Percentiles rank a stretch among this genome's conserved stretches.
phyloP scores from a whole-genome alignment of 1,140 invertebrate species.

The Tenebrio molitor region DNA sequence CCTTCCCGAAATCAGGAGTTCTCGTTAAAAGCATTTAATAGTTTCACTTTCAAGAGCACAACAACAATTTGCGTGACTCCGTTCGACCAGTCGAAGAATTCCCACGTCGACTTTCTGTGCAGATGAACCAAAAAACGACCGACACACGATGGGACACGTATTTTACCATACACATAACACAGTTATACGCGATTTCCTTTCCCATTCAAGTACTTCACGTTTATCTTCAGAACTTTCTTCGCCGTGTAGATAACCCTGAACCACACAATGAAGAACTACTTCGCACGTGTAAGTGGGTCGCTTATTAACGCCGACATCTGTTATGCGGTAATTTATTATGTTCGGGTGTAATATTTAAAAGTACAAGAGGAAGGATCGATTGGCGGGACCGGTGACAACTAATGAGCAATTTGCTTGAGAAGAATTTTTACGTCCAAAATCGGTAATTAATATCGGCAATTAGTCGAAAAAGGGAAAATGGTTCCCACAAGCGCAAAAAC shows the following conservation, averaged over 20 bases:
- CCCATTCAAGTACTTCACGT: conserved; percentile 14
- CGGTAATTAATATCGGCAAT: background rate
- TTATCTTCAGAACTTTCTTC: conserved; percentile 20
- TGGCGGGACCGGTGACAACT: no score
- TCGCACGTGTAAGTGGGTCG: conserved; percentile 15
- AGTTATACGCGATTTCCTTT: conserved; percentile 29
- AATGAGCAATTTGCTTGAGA: background rate
- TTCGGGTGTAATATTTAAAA: conserved; percentile 19
- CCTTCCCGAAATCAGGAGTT: background rate
- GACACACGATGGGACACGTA: conserved; percentile 3
- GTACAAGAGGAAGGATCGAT: background rate
- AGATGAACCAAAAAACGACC: conserved; percentile 11
- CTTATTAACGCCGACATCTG: conserved; percentile 21
- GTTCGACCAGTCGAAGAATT: no score
- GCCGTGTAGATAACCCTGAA: conserved; percentile 8
- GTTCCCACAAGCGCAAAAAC: no score
- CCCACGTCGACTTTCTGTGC: conserved; percentile 16
- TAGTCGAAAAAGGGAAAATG: background rate
- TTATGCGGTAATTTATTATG: conserved; percentile 30
- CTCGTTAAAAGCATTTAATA: conserved; percentile 9
- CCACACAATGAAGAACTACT: conserved; percentile 28
- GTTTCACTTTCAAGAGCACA: conserved; percentile 26
- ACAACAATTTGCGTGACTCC: conserved; percentile 12
- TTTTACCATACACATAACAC: conserved; percentile 26
- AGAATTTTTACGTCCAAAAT: background rate